Evolutionary conservation across 2,113 vertebrate species (phyloP), one percentile per base, ranked within the genome.

Genomic region (Tiliqua scincoides): DNA sequence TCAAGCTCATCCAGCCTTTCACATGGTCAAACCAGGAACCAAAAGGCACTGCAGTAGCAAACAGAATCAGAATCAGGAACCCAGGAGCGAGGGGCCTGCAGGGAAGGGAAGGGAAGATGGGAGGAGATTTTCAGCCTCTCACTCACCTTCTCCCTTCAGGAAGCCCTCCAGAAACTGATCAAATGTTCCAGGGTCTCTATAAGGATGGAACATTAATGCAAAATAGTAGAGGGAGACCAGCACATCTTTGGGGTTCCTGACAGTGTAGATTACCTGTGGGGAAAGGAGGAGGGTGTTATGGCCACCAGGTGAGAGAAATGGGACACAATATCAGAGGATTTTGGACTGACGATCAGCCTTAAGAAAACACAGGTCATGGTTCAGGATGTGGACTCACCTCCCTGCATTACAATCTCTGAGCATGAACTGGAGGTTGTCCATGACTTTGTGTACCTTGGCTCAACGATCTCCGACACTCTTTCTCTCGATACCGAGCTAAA

Each of bases 141-240:
- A 48, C 1, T 52, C 52, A 59, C 87, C 81, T 40, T 71, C 81
- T 68, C 76, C 30, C 57, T 93, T 90, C 78, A 95, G 37, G 23
- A 86, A 82, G 8, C 54, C 21, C 15, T 88, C 43, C 3, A 90
- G 54, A 61, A 86, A 74, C 15, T 74, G 85, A 82, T 94, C 94
- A 57, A 2, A 76, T 20, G 91, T 91, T 82, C 95, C 92, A 21
- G 93, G 93, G 79, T 98, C 98, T 9, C 97, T 98, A 91, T 98
- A 91, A 85, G 94, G 85, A 35, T 98, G 97, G 72, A 97, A 98
- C 85, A 97, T 97, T 1, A 98, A 92, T 1, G 97, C 98, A 37
- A 99, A 96, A 43, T 98, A 94, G 97, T 98, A 94, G 25, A 91
- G 40, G 14, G 48, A 61, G 5, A 96, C 93, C 0, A 90, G 6